Conservation (phyloP, 1,140 invertebrate genomes). For the Drosophila bocki region DNA sequence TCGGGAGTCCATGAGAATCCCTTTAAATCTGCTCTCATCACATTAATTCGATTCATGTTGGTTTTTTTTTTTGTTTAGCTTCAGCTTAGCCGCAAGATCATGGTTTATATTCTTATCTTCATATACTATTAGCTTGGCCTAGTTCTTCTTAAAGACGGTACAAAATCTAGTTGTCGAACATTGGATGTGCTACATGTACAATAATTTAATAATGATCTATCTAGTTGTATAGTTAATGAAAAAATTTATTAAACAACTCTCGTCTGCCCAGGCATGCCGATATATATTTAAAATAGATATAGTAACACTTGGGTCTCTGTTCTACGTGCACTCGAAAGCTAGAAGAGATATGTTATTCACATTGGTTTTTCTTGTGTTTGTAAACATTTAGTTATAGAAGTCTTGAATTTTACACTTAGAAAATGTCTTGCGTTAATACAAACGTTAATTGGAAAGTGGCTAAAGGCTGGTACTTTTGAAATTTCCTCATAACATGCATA, state of each 20-base stretch:
- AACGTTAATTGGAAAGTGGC: slow-evolving; percentile 64
- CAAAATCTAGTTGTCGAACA: slow-evolving; percentile 58
- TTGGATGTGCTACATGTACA: slow-evolving; percentile 44
- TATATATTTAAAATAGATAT: slow-evolving; percentile 49
- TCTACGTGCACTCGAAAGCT: slow-evolving; percentile 58
- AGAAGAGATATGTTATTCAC: slow-evolving; percentile 71
- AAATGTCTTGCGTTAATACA: slow-evolving; percentile 53
- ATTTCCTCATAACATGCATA: slow-evolving; percentile 43
- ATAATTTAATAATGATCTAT: slow-evolving; percentile 64
- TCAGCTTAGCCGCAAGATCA: slow-evolving; percentile 55
- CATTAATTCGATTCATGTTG: slow-evolving; percentile 1
- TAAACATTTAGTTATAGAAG: slow-evolving; percentile 51
- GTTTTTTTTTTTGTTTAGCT: slow-evolving; percentile 22
- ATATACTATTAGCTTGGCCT: slow-evolving; percentile 37
- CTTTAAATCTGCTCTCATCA: neutral
- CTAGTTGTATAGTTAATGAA: slow-evolving; percentile 49
- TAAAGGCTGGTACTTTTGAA: slow-evolving; percentile 57
- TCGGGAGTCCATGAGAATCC: neutral
- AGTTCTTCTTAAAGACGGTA: slow-evolving; percentile 52
- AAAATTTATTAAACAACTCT: slow-evolving; percentile 32
- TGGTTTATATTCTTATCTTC: slow-evolving; percentile 46
- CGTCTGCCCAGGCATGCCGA: slow-evolving; percentile 27
- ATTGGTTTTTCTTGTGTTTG: slow-evolving; percentile 34
- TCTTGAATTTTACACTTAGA: slow-evolving; percentile 69
- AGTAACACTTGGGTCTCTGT: slow-evolving; percentile 65